Evolutionary conservation across 2,888 invertebrate genomes (phyloP).

Genomic region (Pardosa pseudoannulata): DNA sequence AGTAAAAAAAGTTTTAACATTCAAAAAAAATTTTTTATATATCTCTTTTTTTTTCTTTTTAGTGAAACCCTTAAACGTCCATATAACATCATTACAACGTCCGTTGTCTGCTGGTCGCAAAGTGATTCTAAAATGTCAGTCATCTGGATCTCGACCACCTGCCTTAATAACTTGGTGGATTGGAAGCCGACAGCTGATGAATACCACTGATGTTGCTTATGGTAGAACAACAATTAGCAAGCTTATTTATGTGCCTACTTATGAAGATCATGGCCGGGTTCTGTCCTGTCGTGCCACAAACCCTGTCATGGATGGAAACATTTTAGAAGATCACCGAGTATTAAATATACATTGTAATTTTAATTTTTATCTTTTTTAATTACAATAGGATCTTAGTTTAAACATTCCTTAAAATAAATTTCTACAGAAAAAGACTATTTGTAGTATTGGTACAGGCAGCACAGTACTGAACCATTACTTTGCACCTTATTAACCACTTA

Average conservation of each 20-base stretch:
- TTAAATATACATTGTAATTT: constrained; percentile 75
- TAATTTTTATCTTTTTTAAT: too few species aligned
- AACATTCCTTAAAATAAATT: too few species aligned
- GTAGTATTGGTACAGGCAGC: too few species aligned
- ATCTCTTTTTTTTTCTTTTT: too few species aligned
- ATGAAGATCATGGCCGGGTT: constrained; percentile 75
- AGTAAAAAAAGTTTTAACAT: too few species aligned
- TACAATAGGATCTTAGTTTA: too few species aligned
- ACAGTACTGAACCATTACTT: too few species aligned
- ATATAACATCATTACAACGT: constrained; percentile 69
- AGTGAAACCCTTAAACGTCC: constrained; percentile 73
- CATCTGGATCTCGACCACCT: constrained; percentile 73
- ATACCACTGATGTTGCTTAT: constrained; percentile 58
- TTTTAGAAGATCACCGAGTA: constrained; percentile 74
- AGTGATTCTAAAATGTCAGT: constrained; percentile 73
- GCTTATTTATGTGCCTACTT: constrained; percentile 73
- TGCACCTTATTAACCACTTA: too few species aligned
- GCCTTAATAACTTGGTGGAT: constrained; percentile 74
- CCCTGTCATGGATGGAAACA: constrained; percentile 74
- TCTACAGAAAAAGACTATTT: too few species aligned
- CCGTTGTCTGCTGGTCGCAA: constrained; percentile 73
- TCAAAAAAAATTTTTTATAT: not conserved
- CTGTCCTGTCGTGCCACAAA: constrained; percentile 75
- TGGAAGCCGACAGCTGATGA: constrained; percentile 71
- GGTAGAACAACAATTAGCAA: constrained; percentile 74